Base-by-base conservation (phyloP, 2,797 vertebrate genomes). In the Borostomias antarcticus region DNA sequence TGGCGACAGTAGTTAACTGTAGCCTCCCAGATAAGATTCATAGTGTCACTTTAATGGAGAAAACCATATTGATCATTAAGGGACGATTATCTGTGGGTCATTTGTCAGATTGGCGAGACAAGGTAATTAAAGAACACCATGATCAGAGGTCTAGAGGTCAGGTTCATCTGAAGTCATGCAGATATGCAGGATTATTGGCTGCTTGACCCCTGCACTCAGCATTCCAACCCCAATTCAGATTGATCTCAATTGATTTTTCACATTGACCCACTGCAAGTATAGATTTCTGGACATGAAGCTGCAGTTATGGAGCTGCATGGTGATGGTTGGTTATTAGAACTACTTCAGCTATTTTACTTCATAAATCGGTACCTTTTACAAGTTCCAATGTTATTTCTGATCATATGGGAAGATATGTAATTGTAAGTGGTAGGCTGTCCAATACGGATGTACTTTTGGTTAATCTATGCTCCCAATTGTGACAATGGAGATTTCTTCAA, bases 191-290 rank as follows among this genome's bases (percentile, higher is more conserved):
- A 33, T 59, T 53, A 70, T 70, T 62, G 68, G 69, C 26, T 66
- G 17, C 48, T 57, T 53, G 64, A 33, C 57, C 29, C 9, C 51
- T 30, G 21, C 79, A 75, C 75, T 78, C 73, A 70, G 58, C 54
- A 60, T 66, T 81, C 69, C 71, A 59, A 68, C 56, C 74, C 67
- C 68, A 77, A 33, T 69, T 73, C 79, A 80, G 73, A 79, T 77
- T 70, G 77, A 82, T 81, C 75, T 10, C 37, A 57, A 86, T 85
- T 68, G 78, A 85, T 86, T 82, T 81, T 81, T 85, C 80, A 80
- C 81, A 72, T 66, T 28, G 33, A 68, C 53, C 64, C 67, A 59
- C 75, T 79, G 70, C 66, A 77, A 72, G 71, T 80, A 82, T 82
- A 61, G 73, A 82, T 80, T 70, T 66, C 43, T 75, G 59, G 61